Conservation (phyloP, 2,888 invertebrate species). For the Macrosoma leucophasiata region DNA sequence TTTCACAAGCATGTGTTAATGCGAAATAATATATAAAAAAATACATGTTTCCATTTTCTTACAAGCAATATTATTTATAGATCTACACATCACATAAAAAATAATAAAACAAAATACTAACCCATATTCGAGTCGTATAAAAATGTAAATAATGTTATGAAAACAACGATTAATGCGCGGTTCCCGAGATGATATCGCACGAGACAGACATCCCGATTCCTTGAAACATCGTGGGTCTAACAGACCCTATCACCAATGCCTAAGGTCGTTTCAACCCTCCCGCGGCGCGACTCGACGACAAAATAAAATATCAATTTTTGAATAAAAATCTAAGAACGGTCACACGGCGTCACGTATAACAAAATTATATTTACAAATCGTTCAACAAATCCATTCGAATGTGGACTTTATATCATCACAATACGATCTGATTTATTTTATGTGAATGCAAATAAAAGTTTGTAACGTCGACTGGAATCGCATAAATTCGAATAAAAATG, state of each 20-base stretch:
- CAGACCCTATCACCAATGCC: no score
- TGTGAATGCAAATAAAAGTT: conserved; percentile 24
- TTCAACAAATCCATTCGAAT: conserved; percentile 29
- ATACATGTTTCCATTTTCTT: no score
- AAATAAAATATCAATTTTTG: conserved; percentile 72
- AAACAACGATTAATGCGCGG: conserved; percentile 33
- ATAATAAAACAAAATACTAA: no score
- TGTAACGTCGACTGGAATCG: conserved; percentile 45
- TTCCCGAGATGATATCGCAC: conserved; percentile 51
- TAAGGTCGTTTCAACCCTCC: no score
- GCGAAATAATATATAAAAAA: no score
- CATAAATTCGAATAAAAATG: conserved; percentile 74
- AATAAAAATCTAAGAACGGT: conserved; percentile 69
- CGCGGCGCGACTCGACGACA: conserved; percentile 68
- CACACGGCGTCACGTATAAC: conserved; percentile 55
- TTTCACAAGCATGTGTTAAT: no score
- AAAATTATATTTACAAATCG: conserved; percentile 31
- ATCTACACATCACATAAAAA: no score
- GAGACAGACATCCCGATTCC: conserved; percentile 56
- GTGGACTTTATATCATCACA: conserved; percentile 35
- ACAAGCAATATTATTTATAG: no score
- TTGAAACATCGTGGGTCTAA: no score
- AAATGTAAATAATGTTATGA: no score
- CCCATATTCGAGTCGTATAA: no score
- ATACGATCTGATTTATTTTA: conserved; percentile 27